A percentile compares a stretch with the other conserved stretches of the same genome.
phyloP scores from a whole-genome alignment of 2,797 vertebrate species.

The Myotis findleyi region DNA sequence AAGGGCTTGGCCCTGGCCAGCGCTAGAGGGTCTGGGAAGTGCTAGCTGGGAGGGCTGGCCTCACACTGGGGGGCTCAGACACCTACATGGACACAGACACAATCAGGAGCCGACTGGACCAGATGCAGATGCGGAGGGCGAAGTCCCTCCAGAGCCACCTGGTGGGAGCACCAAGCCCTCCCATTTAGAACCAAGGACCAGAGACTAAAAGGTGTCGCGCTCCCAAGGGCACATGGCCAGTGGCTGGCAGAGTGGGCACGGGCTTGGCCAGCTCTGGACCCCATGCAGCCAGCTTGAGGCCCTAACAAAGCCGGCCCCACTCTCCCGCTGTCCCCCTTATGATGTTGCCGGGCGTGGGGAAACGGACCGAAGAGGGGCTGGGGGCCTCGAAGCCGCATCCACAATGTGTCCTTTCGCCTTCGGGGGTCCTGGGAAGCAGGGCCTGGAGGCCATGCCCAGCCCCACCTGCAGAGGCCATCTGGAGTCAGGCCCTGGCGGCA shows the following conservation, averaged over 20 bases:
- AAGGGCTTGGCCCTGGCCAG: neutral
- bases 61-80: accelerated
- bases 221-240: neutral
- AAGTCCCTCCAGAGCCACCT: neutral
- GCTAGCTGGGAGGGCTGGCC: no score
- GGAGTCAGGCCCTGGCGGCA: neutral
- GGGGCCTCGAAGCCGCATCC: neutral
- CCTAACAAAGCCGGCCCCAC: neutral
- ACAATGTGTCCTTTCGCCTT: neutral
- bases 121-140: no score
- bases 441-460: neutral
- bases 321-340: neutral
- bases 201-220: neutral
- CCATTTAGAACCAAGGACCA: neutral
- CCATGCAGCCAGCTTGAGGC: neutral
- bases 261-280: neutral
- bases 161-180: no score
- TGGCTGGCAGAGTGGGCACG: neutral
- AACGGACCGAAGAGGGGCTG: neutral
- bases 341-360: accelerated
- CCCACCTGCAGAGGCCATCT: constrained; percentile 76
- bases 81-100: neutral
- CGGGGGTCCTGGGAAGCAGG: constrained; percentile 66
- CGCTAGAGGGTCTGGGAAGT: neutral
- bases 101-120: neutral